Evolutionary conservation across 2,113 vertebrate species (phyloP).

Genomic region (Lontra canadensis): DNA sequence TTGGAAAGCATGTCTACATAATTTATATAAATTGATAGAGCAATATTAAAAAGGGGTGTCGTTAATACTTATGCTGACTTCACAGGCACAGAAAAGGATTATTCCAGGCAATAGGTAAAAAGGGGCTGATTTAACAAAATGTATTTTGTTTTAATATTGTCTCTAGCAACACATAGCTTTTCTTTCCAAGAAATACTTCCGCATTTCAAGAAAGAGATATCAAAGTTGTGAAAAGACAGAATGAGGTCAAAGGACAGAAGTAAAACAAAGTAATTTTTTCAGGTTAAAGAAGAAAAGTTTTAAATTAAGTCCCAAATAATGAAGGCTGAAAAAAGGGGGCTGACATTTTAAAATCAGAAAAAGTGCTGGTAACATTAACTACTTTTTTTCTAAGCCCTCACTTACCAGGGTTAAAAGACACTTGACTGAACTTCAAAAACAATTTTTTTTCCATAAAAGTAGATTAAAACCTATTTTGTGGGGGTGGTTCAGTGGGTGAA

Average conservation of each 20-base stretch:
- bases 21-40: neutral
- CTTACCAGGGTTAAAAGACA: neutral
- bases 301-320: neutral
- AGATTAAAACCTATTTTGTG: neutral
- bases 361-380: neutral
- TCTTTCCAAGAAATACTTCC: neutral
- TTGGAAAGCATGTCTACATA: neutral
- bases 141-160: slow-evolving; percentile 12
- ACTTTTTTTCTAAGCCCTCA: neutral
- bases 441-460: neutral
- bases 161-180: neutral
- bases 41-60: neutral
- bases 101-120: neutral
- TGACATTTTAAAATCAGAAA: slow-evolving; percentile 13
- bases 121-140: neutral
- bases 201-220: neutral
- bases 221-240: neutral
- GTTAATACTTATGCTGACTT: slow-evolving; percentile 22
- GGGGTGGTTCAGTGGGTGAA: neutral
- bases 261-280: neutral
- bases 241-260: neutral
- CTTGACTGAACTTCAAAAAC: neutral
- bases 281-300: neutral
- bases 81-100: neutral
- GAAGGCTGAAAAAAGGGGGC: neutral